Base-by-base conservation (phyloP, 2,113 vertebrate species). In the Telmatochromis sp. region DNA sequence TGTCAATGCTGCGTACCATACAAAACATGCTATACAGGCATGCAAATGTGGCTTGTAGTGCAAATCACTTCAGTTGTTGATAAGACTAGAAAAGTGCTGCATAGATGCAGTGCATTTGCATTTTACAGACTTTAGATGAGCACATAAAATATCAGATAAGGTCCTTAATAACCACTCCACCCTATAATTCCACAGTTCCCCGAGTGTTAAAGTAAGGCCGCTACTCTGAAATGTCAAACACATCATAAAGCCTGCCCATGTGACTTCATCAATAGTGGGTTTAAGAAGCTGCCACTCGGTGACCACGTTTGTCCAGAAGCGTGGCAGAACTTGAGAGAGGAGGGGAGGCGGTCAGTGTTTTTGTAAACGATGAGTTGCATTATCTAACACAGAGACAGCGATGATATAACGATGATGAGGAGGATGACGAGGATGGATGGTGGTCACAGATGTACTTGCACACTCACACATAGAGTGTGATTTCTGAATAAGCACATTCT, bases 401-500 rank as follows among this genome's bases (percentile, higher is more conserved):
- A 89, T 94, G 91, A 94, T 91, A 91, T 94, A 93, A 94, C 81
- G 47, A 89, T 90, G 78, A 88, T 89, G 87, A 86, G 79, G 85
- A 84, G 6, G 89, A 87, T 91, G 94, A 94, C 81, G 89, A 93
- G 80, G 93, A 88, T 37, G 71, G 81, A 81, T 40, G 85, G 45
- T 37, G 80, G 58, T 84, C 86, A 89, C 92, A 94, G 94, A 94
- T 95, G 93, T 82, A 90, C 84, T 73, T 60, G 84, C 78, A 87
- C 88, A 80, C 86, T 94, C 92, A 88, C 90, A 93, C 92, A 60
- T 88, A 14, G 79, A 90, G 91, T 94, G 93, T 90, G 91, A 94
- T 89, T 88, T 95, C 91, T 93, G 92, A 95, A 94, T 90, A 92
- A 92, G 93, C 94, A 91, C 92, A 92, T 94, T 94, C 90, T 91